phyloP scores from a whole-genome alignment of 2,888 invertebrate genomes.

The Phaedon cochleariae region DNA sequence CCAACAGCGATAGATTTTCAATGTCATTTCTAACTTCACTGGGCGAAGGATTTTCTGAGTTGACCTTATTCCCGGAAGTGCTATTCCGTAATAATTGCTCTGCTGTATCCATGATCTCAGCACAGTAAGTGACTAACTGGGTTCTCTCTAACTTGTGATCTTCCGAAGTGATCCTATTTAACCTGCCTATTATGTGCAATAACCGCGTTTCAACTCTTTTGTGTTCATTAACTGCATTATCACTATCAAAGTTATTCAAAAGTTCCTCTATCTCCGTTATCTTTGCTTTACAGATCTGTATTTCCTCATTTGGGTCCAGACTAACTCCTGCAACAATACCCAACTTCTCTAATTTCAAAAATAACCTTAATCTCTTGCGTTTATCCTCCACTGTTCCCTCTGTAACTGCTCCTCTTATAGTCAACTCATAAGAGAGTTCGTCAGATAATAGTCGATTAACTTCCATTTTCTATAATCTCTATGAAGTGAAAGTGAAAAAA shows the following conservation, averaged over 20 bases:
- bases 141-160: no score
- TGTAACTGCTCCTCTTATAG: neutral
- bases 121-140: no score
- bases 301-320: neutral
- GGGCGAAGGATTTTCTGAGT: no score
- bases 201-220: neutral
- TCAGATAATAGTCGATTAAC: neutral
- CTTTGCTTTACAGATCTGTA: neutral
- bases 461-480: neutral
- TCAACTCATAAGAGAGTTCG: neutral
- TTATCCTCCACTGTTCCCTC: slow-evolving; percentile 2
- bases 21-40: no score
- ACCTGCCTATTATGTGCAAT: neutral
- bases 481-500: no score
- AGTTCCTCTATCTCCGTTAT: neutral
- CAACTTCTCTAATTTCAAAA: neutral
- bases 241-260: neutral
- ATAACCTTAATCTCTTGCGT: neutral
- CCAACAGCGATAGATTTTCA: no score
- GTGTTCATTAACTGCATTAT: neutral
- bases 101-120: no score
- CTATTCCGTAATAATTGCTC: no score
- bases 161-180: neutral
- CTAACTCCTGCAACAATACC: no score
- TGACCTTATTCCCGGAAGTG: no score